Conservation (phyloP, 2,888 invertebrate genomes). For the Isoperla grammatica region DNA sequence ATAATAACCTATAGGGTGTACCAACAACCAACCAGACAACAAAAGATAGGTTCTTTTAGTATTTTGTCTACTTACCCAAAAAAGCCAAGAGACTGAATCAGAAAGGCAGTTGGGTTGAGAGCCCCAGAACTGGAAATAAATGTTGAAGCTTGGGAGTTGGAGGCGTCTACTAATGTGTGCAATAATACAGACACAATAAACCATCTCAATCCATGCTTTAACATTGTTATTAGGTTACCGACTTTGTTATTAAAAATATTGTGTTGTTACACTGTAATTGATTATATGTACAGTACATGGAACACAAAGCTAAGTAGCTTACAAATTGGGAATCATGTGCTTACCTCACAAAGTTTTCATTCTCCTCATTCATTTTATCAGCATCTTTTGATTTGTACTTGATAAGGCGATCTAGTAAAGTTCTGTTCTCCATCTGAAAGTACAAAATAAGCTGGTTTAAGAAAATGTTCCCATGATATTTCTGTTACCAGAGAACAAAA, state of each 20-base stretch:
- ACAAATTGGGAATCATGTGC: neutral
- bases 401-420: slow-evolving; percentile 80
- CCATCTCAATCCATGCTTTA: too few species aligned
- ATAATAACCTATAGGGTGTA: neutral
- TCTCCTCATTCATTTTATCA: slow-evolving; percentile 94
- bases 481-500: too few species aligned
- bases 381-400: slow-evolving; percentile 92
- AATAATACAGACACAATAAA: too few species aligned
- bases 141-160: slow-evolving; percentile 40
- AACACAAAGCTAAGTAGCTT: neutral
- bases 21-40: neutral
- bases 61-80: slow-evolving; percentile 60
- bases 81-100: slow-evolving; percentile 64
- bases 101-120: slow-evolving; percentile 63
- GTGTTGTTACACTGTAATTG: neutral
- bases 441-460: slow-evolving; percentile 35
- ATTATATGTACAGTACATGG: neutral
- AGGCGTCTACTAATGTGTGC: too few species aligned
- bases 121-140: slow-evolving; percentile 62
- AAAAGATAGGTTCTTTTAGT: neutral
- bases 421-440: slow-evolving; percentile 79
- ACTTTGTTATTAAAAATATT: neutral
- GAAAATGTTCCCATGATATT: too few species aligned
- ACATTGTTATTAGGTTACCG: neutral
- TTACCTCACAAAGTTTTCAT: slow-evolving; percentile 86